Conservation (phyloP, 2,113 vertebrate genomes). For the Cyanistes caeruleus region DNA sequence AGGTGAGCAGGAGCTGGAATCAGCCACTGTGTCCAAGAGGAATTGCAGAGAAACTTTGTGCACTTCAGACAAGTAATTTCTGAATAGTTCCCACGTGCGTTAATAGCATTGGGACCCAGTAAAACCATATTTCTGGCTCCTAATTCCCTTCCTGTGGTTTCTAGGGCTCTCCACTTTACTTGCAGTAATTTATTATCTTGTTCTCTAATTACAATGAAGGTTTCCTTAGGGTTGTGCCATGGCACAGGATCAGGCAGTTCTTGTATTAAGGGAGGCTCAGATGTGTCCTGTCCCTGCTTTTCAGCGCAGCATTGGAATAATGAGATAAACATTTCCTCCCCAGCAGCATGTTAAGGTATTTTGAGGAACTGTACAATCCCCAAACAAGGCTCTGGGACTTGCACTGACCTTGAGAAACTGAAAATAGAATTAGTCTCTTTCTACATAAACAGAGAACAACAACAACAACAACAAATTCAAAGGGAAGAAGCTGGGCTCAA, state of each 20-base stretch:
- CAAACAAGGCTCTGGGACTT: not conserved
- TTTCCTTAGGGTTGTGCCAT: not conserved
- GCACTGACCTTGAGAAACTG: not conserved
- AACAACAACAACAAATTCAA: not conserved
- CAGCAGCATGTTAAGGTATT: rapidly evolving
- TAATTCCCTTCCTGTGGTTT: not conserved
- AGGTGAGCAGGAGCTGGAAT: not conserved
- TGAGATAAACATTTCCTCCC: not conserved
- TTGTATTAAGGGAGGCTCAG: not conserved
- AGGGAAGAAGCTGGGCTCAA: not conserved
- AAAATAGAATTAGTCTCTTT: not conserved
- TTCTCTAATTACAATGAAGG: not conserved
- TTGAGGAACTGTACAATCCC: not conserved
- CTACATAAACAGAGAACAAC: not conserved
- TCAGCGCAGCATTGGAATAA: not conserved
- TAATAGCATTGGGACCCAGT: slow-evolving; percentile 15
- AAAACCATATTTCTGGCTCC: not conserved
- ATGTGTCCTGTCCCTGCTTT: not conserved
- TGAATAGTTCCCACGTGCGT: not conserved
- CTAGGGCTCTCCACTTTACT: not conserved
- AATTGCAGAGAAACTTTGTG: not conserved
- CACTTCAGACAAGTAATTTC: not conserved
- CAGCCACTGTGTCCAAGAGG: not conserved
- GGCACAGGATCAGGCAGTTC: not conserved
- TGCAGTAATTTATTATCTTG: not conserved